Conservation (phyloP, 2,888 invertebrate species). For the Clitarchus hookeri region DNA sequence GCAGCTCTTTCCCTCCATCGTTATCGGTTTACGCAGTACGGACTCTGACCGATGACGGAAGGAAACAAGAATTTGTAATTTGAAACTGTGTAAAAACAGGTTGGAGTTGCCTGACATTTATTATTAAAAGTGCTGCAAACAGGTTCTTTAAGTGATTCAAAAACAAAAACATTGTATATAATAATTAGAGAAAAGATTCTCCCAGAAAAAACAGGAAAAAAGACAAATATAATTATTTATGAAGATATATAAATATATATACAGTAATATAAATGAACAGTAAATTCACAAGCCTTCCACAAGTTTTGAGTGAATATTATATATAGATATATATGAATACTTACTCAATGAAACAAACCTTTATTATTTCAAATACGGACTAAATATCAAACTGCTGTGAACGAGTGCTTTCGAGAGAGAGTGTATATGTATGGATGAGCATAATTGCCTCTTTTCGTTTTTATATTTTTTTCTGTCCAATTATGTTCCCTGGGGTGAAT, state of each 20-base stretch:
- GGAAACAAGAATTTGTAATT: background rate
- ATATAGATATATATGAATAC: conserved; percentile 27
- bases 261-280: conserved; percentile 30
- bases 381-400: background rate
- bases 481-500: conserved; percentile 6
- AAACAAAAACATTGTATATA: conserved; percentile 27
- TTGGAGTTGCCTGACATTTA: background rate
- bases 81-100: background rate
- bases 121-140: conserved; percentile 22
- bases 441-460: background rate
- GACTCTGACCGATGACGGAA: background rate
- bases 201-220: conserved; percentile 11
- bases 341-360: conserved; percentile 24
- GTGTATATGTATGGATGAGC: background rate
- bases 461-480: background rate
- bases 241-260: conserved; percentile 31
- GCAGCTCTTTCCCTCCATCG: background rate
- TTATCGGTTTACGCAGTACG: background rate
- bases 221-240: conserved; percentile 25
- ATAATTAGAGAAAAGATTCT: conserved; percentile 10
- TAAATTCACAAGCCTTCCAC: conserved; percentile 36
- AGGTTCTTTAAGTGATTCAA: conserved; percentile 1
- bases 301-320: conserved; percentile 35
- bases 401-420: background rate
- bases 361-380: conserved; percentile 19